Base-by-base conservation (phyloP, 30 jellyfish, hydroid and myxozoan species). In the Turritopsis dohrnii region DNA sequence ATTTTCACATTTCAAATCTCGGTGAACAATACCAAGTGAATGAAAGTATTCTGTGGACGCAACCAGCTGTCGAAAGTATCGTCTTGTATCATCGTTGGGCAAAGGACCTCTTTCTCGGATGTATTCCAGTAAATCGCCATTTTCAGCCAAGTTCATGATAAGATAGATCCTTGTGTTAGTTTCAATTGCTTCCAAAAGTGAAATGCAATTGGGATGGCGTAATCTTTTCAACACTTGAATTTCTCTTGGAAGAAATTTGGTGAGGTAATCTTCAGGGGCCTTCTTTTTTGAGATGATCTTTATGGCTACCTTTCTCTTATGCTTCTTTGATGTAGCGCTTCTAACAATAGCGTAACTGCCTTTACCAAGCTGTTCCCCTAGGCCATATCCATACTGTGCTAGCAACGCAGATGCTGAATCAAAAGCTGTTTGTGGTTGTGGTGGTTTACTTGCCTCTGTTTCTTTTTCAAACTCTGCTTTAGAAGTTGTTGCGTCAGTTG, bases 81-180 rank as follows among this genome's bases (percentile, higher is more conserved):
- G 54, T 65, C 99, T 83, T 29, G 99, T 97, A 28, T 89, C 90
- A 29, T 94, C 99, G 52, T 94, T 96, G 9, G 96, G 28, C 71
- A 94, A 21, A 52, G 99, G 96, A 13, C 99, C 99, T 25, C 86
- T 83, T 17, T 86, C 95, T 13, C 99, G 96, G 16, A 94, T 94
- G 81, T 88, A 94, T 84, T 94, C 99, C 31, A 94, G 83, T 23
- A 94, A 89, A 81, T 94, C 99, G n/a, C 99, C 99, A 72, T 94
- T 94, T 52, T 94, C 99, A 18, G 99, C 99, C 16, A 94, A 89
- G 65, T 94, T 94, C 99, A 94, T 94, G 26, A 94, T 94, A 90
- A 94, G 66, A 73, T 94, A 94, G 23, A 94, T 94, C 20, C 99
- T 79, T 31, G 97, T 85, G 79, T 94, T 94, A 29, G 99, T 94